Base-by-base conservation (phyloP, 2,113 vertebrate species). In the Otus sunia region DNA sequence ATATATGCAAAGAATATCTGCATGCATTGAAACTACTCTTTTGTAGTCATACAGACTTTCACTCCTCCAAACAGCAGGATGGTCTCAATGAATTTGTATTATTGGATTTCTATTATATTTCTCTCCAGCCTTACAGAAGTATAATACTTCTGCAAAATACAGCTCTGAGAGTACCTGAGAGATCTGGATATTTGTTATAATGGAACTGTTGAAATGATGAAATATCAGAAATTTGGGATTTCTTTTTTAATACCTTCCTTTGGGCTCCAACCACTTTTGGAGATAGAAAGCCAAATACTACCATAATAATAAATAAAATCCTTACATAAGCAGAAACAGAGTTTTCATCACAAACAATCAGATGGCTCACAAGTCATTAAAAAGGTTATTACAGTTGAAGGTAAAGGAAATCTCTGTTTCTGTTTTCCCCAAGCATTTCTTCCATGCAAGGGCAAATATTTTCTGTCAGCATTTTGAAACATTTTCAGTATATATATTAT, bases 291-390 rank as follows among this genome's bases (percentile, higher is more conserved):
- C 60, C 59, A 96, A 91, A 86, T 50, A 41, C 32, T 34, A 12
- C 37, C 76, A 71, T 83, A 74, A 86, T 62, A 94, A 89, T 95
- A 94, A 91, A 95, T 71, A 89, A 84, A 93, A 56, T 45, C 88
- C 60, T 90, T 94, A 68, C 55, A 52, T 80, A 88, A 92, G 96
- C 92, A 95, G 92, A 95, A 96, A 66, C 21, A 63, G 15, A 76
- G 63, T 41, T 92, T 63, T 92, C 50, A 90, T 95, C 82, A 67
- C 79, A 85, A 91, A 62, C 56, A 76, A 71, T 92, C 86, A 84
- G 49, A 41, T 47, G 60, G 20, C 30, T 93, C 71, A 81, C 86
- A 80, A 92, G 90, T 81, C 60, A 62, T 94, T 96, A 88, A 84
- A 88, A 84, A 84, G 29, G 58, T 89, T 93, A 87, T 94, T 95